phyloP scores from a whole-genome alignment of 2,797 vertebrate genomes.

The Meriones psammophilus region DNA sequence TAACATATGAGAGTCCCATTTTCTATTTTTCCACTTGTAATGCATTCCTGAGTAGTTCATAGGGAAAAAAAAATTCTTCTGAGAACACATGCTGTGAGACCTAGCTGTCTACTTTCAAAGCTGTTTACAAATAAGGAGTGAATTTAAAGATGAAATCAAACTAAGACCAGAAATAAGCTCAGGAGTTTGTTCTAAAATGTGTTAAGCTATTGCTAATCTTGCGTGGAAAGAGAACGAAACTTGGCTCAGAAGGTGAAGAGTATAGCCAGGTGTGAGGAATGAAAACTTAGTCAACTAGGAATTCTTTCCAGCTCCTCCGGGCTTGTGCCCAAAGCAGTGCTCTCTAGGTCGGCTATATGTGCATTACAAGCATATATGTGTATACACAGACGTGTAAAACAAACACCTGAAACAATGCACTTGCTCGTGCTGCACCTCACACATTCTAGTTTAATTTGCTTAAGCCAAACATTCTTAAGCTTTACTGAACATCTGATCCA shows the following conservation, averaged over 20 bases:
- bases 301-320: background rate
- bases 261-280: background rate
- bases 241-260: background rate
- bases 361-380: background rate
- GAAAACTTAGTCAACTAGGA: background rate
- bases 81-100: background rate
- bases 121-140: constrained; percentile 27
- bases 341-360: background rate
- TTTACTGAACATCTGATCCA: background rate
- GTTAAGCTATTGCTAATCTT: background rate
- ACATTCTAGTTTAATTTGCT: background rate
- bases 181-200: background rate
- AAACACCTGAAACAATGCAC: background rate
- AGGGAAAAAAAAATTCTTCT: background rate
- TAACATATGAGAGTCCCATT: background rate
- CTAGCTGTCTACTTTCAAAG: background rate
- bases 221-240: background rate
- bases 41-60: background rate
- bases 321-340: background rate
- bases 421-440: background rate
- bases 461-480: background rate
- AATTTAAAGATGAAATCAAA: background rate
- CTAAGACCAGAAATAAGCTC: background rate
- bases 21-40: constrained; percentile 28
- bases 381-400: no score